Evolutionary conservation across 2,888 invertebrate species (phyloP).

Genomic region (Ophion costatus): DNA sequence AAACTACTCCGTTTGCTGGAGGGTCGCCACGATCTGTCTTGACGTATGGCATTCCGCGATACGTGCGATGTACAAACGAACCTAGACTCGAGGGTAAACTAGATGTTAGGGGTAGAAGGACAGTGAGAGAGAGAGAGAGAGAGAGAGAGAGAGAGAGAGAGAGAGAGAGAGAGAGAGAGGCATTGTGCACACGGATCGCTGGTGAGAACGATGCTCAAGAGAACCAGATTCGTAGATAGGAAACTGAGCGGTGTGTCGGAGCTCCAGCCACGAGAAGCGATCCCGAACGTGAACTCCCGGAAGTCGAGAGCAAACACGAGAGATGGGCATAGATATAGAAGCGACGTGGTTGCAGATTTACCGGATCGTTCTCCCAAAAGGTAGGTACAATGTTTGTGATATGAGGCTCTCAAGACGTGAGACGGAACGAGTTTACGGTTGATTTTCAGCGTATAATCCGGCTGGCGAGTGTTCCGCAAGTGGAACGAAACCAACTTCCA

Average conservation of each 20-base stretch:
- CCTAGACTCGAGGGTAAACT: not conserved
- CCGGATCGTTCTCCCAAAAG: slow-evolving; percentile 10
- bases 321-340: slow-evolving; percentile 6
- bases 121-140: not conserved
- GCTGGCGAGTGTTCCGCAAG: not conserved
- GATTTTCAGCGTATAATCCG: slow-evolving; percentile 21
- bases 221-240: slow-evolving; percentile 14
- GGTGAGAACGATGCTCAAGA: not conserved
- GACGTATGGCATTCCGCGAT: slow-evolving; percentile 11
- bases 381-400: slow-evolving; percentile 29
- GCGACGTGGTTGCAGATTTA: slow-evolving; percentile 1
- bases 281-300: slow-evolving; percentile 1
- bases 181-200: not conserved
- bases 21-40: not conserved
- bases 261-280: not conserved
- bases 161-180: not conserved
- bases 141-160: not conserved
- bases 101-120: not conserved
- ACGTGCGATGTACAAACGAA: not conserved
- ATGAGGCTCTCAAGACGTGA: slow-evolving; percentile 9
- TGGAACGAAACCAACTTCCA: slow-evolving; percentile 7
- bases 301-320: slow-evolving; percentile 34
- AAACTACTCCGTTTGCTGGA: not conserved
- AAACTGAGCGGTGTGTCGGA: not conserved
- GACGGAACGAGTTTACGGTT: slow-evolving; percentile 16